Percentiles rank a stretch among this genome's conserved stretches.
Conservation (phyloP, 2,888 invertebrate genomes). For the Synergus laeviventris region DNA sequence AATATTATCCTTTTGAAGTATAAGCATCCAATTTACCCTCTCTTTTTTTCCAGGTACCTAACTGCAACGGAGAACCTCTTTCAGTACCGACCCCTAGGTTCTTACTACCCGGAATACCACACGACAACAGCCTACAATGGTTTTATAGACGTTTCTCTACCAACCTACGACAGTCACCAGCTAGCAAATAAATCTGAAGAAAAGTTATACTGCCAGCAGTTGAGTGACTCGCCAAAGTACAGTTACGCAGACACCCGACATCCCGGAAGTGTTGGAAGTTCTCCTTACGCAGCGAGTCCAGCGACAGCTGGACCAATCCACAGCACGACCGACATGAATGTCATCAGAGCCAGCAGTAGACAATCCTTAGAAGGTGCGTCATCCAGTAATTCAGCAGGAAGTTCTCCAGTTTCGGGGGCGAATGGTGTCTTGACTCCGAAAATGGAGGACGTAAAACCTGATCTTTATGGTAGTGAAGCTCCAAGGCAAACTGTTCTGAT, state of each 20-base stretch:
- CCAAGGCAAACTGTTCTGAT: constrained; percentile 94
- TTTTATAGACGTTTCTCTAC: constrained; percentile 86
- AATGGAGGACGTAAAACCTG: constrained; percentile 80
- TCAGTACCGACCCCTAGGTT: constrained; percentile 91
- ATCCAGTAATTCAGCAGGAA: constrained; percentile 80
- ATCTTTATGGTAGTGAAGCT: constrained; percentile 77
- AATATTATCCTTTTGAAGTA: too few species aligned
- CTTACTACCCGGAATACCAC: constrained; percentile 88
- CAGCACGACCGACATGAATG: constrained; percentile 58
- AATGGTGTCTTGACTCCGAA: constrained; percentile 80
- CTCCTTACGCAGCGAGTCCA: constrained; percentile 69
- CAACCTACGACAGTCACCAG: constrained; percentile 81
- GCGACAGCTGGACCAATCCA: constrained; percentile 62
- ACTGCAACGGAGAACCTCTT: constrained; percentile 89
- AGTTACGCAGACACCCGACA: constrained; percentile 72
- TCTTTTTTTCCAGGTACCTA: constrained; percentile 80
- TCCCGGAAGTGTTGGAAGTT: constrained; percentile 69
- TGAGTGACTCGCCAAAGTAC: constrained; percentile 79
- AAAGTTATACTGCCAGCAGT: constrained; percentile 81
- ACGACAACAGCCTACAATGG: constrained; percentile 87
- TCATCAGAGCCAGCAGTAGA: constrained; percentile 70
- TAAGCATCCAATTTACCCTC: not conserved
- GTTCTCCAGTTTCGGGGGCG: constrained; percentile 80
- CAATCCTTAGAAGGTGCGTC: constrained; percentile 77
- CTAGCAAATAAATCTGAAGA: constrained; percentile 78